Evolutionary conservation across 2,113 vertebrate genomes (phyloP), one percentile per base, ranked within the genome.

Genomic region (Emydura subglobosa): DNA sequence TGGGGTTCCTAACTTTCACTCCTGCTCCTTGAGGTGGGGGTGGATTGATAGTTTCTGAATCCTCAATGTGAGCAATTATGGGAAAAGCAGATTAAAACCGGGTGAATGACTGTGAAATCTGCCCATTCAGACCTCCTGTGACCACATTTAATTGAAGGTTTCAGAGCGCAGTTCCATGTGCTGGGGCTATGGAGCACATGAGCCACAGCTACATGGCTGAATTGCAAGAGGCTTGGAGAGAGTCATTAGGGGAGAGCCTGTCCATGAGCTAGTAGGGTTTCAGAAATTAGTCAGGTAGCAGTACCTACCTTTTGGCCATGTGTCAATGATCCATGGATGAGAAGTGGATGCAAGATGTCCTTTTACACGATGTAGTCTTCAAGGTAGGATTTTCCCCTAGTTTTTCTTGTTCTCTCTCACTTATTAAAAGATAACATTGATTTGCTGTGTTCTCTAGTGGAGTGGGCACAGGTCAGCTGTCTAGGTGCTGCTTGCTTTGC

Each of bases 61-160:
- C 72, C 47, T 87, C 92, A 82, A 83, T 55, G 51, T 88, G 89
- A 95, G 79, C 55, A 53, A 29, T 90, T 55, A 92, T 90, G 89
- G 55, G 65, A 81, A 97, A 96, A 95, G 90, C 65, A 81, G 90
- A 82, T 97, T 83, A 93, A 85, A 93, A 91, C 84, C 82, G 22
- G 78, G 24, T 65, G 81, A 93, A 92, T 88, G 93, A 91, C 57
- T 27, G 21, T 51, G 79, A 89, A 93, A 90, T 3, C 0, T 19
- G 51, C 84, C 95, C 57, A 79, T 93, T 96, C 84, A 10, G 21
- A 24, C 47, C 86, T 44, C 1, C 3, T n/a, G 12, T 90, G 91
- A 89, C 61, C 89, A 53, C 53, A 90, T 29, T 42, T 96, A 78
- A 95, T 78, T 93, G 88, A 96, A 94, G 83, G 88, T 17, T 88